Percentiles rank a stretch among this genome's conserved stretches.
These are phyloP conservation scores for Adrianichthys oophorus DNA, from an alignment of 2,797 vertebrate genomes.

Conservation along the genomic window DNA sequence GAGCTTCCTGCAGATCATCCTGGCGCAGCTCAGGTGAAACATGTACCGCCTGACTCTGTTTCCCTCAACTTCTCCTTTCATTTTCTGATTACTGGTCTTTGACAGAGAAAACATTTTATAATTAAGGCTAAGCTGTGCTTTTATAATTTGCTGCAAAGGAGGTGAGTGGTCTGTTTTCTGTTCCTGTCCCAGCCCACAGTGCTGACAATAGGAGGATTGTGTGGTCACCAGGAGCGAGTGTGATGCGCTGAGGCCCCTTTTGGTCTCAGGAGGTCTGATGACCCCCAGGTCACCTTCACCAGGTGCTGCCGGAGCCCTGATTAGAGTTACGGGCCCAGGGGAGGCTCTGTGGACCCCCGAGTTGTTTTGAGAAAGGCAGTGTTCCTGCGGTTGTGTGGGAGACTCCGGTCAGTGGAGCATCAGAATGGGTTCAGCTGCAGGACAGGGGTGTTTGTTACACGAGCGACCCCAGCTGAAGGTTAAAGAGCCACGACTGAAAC, in stretches of 20 bases:
- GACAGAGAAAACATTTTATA: slow-evolving; percentile 32
- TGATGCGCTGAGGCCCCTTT: slow-evolving; percentile 45
- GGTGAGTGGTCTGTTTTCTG: slow-evolving; percentile 24
- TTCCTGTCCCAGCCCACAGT: slow-evolving; percentile 32
- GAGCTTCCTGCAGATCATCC: slow-evolving; percentile 85
- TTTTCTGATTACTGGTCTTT: slow-evolving; percentile 13
- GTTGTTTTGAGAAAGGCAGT: slow-evolving; percentile 42
- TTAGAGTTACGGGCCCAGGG: slow-evolving; percentile 69
- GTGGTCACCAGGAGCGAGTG: slow-evolving; percentile 36
- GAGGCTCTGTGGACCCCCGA: slow-evolving; percentile 47
- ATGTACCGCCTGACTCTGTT: slow-evolving; percentile 4
- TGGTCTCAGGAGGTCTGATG: slow-evolving; percentile 52
- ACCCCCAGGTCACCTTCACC: slow-evolving; percentile 64
- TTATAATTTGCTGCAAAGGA: slow-evolving; percentile 33
- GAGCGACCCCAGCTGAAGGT: slow-evolving; percentile 46
- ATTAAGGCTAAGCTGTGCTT: slow-evolving; percentile 24
- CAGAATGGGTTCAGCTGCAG: slow-evolving; percentile 67
- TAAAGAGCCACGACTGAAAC: slow-evolving; percentile 54
- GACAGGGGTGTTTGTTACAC: slow-evolving; percentile 77
- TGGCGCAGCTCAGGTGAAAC: slow-evolving; percentile 92
- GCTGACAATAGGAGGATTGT: slow-evolving; percentile 68
- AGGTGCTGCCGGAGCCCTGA: slow-evolving; percentile 67
- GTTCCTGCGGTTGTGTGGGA: slow-evolving; percentile 32
- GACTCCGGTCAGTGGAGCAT: slow-evolving; percentile 40
- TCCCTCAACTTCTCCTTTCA: background rate